Conservation (phyloP, 1,140 invertebrate genomes). For the Musca vetustissima region DNA sequence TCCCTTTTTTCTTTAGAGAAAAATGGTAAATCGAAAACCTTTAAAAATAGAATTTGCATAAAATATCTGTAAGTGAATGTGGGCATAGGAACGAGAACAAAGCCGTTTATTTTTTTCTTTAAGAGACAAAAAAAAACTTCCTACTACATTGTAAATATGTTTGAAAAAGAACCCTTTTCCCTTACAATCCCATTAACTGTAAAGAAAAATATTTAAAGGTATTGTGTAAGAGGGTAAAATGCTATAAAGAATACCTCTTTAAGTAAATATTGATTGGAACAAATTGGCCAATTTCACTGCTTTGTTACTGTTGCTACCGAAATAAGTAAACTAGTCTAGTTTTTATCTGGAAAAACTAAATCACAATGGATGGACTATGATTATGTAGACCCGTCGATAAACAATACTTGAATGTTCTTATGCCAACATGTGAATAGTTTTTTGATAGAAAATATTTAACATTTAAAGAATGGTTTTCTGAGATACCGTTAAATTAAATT, state of each 20-base stretch:
- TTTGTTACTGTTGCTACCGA: neutral
- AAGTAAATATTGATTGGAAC: slow-evolving; percentile 8
- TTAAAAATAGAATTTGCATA: neutral
- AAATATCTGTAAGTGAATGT: neutral
- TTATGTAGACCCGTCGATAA: no score
- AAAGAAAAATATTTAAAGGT: neutral
- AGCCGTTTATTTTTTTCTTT: neutral
- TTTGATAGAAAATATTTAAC: no score
- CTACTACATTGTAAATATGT: neutral
- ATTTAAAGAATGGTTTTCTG: no score
- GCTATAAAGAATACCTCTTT: neutral
- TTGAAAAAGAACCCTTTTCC: neutral
- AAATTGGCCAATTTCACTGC: neutral
- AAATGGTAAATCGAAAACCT: neutral
- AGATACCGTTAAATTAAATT: no score
- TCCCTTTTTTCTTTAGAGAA: neutral
- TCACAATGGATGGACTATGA: no score
- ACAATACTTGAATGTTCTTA: no score
- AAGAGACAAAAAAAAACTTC: neutral
- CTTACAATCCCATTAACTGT: neutral
- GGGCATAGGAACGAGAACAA: neutral
- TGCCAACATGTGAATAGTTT: no score
- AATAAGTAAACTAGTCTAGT: neutral
- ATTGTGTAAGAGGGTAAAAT: neutral
- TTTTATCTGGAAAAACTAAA: neutral